These are phyloP conservation scores for Dinomys branickii DNA, from an alignment of 2,113 vertebrate species.

Conservation along the genomic window DNA sequence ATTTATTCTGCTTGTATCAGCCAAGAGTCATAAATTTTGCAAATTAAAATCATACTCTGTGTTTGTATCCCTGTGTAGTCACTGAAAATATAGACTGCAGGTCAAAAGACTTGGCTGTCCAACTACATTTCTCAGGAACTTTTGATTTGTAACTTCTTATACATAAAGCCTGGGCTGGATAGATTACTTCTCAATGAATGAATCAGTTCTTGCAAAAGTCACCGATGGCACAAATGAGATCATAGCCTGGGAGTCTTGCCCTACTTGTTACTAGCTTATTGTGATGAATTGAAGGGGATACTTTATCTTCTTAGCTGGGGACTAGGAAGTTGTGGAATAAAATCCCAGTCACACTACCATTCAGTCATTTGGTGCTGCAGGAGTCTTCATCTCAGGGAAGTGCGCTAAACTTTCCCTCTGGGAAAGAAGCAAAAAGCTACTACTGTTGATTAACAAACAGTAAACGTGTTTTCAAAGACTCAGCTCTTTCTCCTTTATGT, in stretches of 20 bases:
- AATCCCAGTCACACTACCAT: too few relatives aligned
- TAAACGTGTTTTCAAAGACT: neutral
- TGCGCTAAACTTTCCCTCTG: neutral
- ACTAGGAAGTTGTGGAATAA: neutral
- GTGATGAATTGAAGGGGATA: neutral
- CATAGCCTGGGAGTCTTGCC: neutral
- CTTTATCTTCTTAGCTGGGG: neutral
- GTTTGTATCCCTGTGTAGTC: neutral
- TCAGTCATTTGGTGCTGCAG: neutral
- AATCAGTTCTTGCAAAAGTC: conserved; percentile 12
- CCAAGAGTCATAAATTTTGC: conserved; percentile 67
- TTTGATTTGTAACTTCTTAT: neutral
- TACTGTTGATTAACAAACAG: neutral
- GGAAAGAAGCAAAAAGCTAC: neutral
- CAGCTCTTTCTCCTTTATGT: neutral
- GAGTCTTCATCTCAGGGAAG: neutral
- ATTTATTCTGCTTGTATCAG: conserved; percentile 39
- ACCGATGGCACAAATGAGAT: neutral
- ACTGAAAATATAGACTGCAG: neutral
- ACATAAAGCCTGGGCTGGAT: neutral
- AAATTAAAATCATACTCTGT: conserved; percentile 64
- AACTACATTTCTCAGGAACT: conserved; percentile 30
- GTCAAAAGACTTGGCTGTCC: neutral
- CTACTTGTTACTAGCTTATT: neutral
- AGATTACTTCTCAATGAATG: neutral